phyloP scores from a whole-genome alignment of 2,797 vertebrate species.

The Amblyopsis hoosieri region DNA sequence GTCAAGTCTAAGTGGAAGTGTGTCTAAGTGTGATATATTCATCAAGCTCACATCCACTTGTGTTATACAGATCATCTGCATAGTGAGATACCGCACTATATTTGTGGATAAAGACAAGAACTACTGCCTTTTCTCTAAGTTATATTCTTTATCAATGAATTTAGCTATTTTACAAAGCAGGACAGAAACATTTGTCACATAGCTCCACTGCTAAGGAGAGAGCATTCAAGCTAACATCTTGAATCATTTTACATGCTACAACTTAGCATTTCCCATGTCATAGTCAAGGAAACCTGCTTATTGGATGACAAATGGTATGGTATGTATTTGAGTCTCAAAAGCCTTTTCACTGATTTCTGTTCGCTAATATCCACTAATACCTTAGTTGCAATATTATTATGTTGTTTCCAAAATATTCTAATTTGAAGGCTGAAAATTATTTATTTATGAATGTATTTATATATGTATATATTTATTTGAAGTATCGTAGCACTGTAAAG shows the following conservation, averaged over 20 bases:
- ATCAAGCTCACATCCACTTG: neutral
- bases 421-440: too few relatives aligned
- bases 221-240: conserved; percentile 22
- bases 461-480: too few relatives aligned
- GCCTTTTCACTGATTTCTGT: too few relatives aligned
- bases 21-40: conserved; percentile 47
- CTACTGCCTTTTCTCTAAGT: neutral
- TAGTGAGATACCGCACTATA: conserved; percentile 5
- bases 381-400: too few relatives aligned
- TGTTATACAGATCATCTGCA: conserved; percentile 8
- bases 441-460: too few relatives aligned
- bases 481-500: too few relatives aligned
- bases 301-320: conserved; percentile 2
- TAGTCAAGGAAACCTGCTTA: conserved; percentile 23
- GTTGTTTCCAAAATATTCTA: too few relatives aligned
- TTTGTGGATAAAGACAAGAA: conserved; percentile 10
- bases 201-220: conserved; percentile 22
- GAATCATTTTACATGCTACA: neutral
- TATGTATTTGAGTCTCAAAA: neutral
- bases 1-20: conserved; percentile 19
- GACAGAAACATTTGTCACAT: neutral
- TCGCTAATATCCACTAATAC: too few relatives aligned
- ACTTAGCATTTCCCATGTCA: neutral
- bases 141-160: neutral
- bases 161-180: neutral